phyloP scores from a whole-genome alignment of 2,113 vertebrate genomes.

The Etheostoma spectabile region DNA sequence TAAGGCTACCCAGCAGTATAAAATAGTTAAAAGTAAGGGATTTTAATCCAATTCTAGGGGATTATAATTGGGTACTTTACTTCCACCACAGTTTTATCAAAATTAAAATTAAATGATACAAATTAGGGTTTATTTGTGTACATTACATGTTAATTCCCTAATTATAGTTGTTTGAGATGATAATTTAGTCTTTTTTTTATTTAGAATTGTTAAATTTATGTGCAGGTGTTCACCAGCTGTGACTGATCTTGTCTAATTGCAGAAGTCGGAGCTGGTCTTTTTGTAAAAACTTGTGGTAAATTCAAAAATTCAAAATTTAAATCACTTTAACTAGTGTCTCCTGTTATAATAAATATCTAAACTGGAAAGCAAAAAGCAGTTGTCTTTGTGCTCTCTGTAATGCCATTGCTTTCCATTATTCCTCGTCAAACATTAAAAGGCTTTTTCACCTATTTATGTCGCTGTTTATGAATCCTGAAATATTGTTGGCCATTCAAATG shows the following conservation, averaged over 20 bases:
- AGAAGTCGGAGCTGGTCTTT: background rate
- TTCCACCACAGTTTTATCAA: background rate
- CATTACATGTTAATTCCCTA: background rate
- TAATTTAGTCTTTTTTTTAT: background rate
- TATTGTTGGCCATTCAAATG: constrained; percentile 48
- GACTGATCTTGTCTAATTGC: background rate
- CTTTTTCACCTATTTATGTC: constrained; percentile 34
- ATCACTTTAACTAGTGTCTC: constrained; percentile 5
- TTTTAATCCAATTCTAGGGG: background rate
- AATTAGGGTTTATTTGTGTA: too few relatives aligned
- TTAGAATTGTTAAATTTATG: background rate
- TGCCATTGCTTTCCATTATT: constrained; percentile 27
- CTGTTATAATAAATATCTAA: background rate
- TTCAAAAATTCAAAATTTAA: too few relatives aligned
- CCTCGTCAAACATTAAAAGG: constrained; percentile 34
- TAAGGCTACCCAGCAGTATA: too few relatives aligned
- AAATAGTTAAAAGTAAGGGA: background rate
- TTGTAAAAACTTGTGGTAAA: background rate
- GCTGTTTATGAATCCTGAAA: constrained; percentile 56
- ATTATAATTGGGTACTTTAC: background rate
- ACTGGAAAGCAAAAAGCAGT: background rate
- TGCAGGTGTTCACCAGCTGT: constrained; percentile 23
- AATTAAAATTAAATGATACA: background rate
- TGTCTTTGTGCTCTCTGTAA: constrained; percentile 15
- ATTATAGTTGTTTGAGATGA: background rate